Percentiles rank a stretch among this genome's conserved stretches.
phyloP scores from a whole-genome alignment of 2,888 invertebrate genomes.

The Acanthococcus lagerstroemiae region DNA sequence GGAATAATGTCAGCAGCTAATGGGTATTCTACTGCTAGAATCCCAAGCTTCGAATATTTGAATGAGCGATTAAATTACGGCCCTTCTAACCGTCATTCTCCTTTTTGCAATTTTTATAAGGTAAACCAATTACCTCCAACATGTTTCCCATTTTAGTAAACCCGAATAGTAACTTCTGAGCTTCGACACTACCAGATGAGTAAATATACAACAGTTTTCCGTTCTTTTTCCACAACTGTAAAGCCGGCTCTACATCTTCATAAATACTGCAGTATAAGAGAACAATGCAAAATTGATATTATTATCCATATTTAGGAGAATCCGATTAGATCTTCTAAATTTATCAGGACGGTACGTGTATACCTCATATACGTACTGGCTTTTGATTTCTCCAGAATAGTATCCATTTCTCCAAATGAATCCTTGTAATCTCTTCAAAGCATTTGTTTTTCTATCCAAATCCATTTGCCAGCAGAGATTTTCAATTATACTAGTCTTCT shows the following conservation, averaged over 20 bases:
- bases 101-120: not conserved
- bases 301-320: not conserved
- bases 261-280: slow-evolving; percentile 58
- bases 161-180: slow-evolving; percentile 77
- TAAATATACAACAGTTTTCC: slow-evolving; percentile 70
- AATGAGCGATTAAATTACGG: not conserved
- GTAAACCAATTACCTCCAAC: slow-evolving; percentile 10
- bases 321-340: not conserved
- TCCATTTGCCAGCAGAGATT: slow-evolving; percentile 75
- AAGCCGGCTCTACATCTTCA: slow-evolving; percentile 66
- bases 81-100: not conserved
- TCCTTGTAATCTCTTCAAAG: slow-evolving; percentile 82
- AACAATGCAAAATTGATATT: not conserved
- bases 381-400: slow-evolving; percentile 62
- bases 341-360: not conserved
- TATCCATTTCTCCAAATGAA: slow-evolving; percentile 82
- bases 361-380: slow-evolving; percentile 40
- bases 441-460: slow-evolving; percentile 63
- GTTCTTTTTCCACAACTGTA: slow-evolving; percentile 59
- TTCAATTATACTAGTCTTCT: slow-evolving; percentile 51
- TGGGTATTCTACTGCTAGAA: not conserved
- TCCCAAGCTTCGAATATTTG: not conserved
- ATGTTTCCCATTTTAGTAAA: slow-evolving; percentile 69
- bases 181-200: slow-evolving; percentile 83
- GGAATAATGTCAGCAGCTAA: not conserved